These are phyloP conservation scores for Myocastor coypus DNA, from an alignment of 2,113 vertebrate species.

Conservation along the genomic window DNA sequence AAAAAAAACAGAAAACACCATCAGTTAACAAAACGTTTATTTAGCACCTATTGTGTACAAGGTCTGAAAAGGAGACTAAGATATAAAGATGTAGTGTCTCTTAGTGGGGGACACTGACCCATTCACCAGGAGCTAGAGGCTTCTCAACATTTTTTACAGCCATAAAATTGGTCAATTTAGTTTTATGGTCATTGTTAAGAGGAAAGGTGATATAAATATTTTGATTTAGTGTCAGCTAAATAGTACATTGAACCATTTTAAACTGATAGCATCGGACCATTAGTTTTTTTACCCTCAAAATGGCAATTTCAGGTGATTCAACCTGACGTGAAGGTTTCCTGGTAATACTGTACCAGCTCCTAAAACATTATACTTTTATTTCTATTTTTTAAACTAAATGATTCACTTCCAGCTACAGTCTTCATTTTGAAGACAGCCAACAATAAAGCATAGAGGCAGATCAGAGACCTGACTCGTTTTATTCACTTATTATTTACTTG, in stretches of 20 bases:
- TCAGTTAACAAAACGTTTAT: slow-evolving; percentile 57
- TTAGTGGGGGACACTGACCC: not conserved
- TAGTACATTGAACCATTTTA: not conserved
- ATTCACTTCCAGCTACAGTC: slow-evolving; percentile 12
- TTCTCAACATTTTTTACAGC: not conserved
- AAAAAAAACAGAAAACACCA: slow-evolving; percentile 31
- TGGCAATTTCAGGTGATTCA: slow-evolving; percentile 1
- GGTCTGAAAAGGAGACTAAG: slow-evolving; percentile 28
- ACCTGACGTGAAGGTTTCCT: not conserved
- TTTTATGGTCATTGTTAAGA: slow-evolving; percentile 66
- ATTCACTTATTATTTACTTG: slow-evolving; percentile 36
- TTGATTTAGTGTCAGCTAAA: slow-evolving; percentile 46
- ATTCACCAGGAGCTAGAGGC: not conserved
- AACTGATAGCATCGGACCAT: not conserved
- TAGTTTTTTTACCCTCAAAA: not conserved
- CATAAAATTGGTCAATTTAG: slow-evolving; percentile 59
- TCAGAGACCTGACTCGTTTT: slow-evolving; percentile 5
- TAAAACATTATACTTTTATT: not conserved
- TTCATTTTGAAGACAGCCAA: not conserved
- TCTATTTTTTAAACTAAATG: slow-evolving; percentile 42
- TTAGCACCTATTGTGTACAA: slow-evolving; percentile 49
- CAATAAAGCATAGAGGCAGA: not conserved
- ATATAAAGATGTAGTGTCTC: not conserved
- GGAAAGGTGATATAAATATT: slow-evolving; percentile 52
- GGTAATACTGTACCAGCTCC: not conserved